Base-by-base conservation (phyloP, 2,113 vertebrate species). In the Cyanocitta stelleri region DNA sequence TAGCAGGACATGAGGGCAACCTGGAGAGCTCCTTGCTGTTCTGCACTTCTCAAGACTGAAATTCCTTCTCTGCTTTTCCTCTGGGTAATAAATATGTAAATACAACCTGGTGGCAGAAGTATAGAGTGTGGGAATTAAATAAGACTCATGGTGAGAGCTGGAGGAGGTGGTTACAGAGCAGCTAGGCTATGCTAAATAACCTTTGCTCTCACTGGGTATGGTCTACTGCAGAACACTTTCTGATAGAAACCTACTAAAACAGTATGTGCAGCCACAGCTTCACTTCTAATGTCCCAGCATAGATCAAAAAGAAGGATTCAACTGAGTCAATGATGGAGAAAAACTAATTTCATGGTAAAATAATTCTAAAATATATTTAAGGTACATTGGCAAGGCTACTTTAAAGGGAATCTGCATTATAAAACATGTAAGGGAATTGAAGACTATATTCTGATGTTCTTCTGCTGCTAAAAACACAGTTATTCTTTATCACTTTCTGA, bases 261-360 rank as follows among this genome's bases (percentile, higher is more conserved):
- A 96, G 77, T 78, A 80, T 81, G 89, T 95, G 94, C 94, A 97
- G 93, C 90, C 96, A 97, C 2, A 2, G 91, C 85, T 97, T 95
- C 97, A 95, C 95, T 97, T 97, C 97, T 97, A 98, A 98, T 97
- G 97, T 96, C 93, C 97, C 94, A 96, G 95, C 97, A 98, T 97
- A 98, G 98, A 98, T 98, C 73, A 98, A 97, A 97, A 96, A 96
- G 96, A 96, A 96, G 95, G 86, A 98, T 97, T 98, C 98, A 98
- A 90, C 97, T 97, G 97, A 98, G 94, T 86, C 98, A 98, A 98
- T 97, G 98, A 98, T 74, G 97, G 97, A 97, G 97, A 98, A 98
- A 97, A 98, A 98, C 97, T 98, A 98, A 98, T 98, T 98, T 98
- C 98, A 98, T 98, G 98, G 98, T 98, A 97, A 98, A 98, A 98